These are phyloP conservation scores for Sigmodon hispidus DNA, from an alignment of 2,113 vertebrate genomes.

Conservation along the genomic window DNA sequence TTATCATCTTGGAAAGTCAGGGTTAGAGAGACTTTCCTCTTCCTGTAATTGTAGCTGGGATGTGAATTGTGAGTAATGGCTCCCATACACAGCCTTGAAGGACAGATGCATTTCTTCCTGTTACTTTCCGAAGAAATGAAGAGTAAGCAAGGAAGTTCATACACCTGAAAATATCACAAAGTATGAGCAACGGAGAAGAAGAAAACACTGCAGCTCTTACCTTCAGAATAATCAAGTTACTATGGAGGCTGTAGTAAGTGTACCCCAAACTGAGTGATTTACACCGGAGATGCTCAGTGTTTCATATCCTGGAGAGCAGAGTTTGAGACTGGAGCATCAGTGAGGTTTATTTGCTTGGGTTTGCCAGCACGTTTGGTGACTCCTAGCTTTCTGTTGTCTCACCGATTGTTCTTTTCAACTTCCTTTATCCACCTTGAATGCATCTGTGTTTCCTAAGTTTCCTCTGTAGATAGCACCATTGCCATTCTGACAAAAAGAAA, in stretches of 20 bases:
- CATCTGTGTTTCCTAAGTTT: background rate
- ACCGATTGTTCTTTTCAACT: background rate
- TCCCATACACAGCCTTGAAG: background rate
- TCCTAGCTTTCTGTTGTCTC: background rate
- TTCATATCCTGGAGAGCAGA: background rate
- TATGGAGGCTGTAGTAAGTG: background rate
- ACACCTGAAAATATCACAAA: background rate
- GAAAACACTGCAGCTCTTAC: background rate
- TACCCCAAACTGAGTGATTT: background rate
- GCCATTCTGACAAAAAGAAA: background rate
- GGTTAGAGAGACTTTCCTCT: background rate
- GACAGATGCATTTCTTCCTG: background rate
- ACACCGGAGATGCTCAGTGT: background rate
- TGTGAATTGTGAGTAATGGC: background rate
- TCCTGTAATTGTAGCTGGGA: background rate
- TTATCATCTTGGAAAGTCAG: background rate
- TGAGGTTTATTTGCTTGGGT: background rate
- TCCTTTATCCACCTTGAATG: background rate
- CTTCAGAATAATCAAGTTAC: background rate
- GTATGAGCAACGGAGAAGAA: background rate
- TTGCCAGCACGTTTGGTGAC: background rate
- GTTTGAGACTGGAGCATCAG: background rate
- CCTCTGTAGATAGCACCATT: accelerated
- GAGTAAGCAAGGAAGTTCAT: background rate
- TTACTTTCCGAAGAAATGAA: background rate